phyloP scores from a whole-genome alignment of 2,888 invertebrate species.

The Phragmatobia fuliginosa region DNA sequence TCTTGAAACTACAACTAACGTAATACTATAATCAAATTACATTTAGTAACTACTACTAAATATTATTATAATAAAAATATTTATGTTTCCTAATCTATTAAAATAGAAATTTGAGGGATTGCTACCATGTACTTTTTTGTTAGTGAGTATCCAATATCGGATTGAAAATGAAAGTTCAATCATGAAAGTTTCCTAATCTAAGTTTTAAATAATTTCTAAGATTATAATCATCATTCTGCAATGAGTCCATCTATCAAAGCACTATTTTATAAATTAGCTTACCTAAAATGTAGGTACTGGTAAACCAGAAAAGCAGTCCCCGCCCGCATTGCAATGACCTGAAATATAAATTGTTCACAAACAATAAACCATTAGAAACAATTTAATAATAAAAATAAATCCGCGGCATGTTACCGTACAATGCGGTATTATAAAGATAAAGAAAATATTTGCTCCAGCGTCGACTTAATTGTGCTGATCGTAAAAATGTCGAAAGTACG shows the following conservation, averaged over 20 bases:
- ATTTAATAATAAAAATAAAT: conserved; percentile 32
- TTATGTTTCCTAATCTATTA: no score
- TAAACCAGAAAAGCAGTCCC: not conserved
- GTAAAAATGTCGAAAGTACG: conserved; percentile 41
- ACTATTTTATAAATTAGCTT: not conserved
- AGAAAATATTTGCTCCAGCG: conserved; percentile 41
- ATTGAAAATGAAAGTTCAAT: no score
- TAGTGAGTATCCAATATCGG: no score
- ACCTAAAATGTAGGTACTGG: not conserved
- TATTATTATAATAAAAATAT: no score
- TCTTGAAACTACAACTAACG: no score
- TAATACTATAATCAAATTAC: no score
- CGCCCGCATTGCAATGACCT: not conserved
- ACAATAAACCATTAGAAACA: conserved; percentile 36
- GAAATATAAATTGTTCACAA: conserved; percentile 5
- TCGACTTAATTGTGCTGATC: conserved; percentile 45
- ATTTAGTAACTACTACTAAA: no score
- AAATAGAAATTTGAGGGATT: no score
- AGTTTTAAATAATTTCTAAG: no score
- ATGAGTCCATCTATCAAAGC: not conserved
- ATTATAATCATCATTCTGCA: no score
- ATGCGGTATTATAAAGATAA: conserved; percentile 42
- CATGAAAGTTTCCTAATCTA: no score
- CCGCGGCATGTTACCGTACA: conserved; percentile 31
- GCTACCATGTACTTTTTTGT: no score